Evolutionary conservation across 2,113 vertebrate species (phyloP).

Genomic region (Myxocyprinus asiaticus): DNA sequence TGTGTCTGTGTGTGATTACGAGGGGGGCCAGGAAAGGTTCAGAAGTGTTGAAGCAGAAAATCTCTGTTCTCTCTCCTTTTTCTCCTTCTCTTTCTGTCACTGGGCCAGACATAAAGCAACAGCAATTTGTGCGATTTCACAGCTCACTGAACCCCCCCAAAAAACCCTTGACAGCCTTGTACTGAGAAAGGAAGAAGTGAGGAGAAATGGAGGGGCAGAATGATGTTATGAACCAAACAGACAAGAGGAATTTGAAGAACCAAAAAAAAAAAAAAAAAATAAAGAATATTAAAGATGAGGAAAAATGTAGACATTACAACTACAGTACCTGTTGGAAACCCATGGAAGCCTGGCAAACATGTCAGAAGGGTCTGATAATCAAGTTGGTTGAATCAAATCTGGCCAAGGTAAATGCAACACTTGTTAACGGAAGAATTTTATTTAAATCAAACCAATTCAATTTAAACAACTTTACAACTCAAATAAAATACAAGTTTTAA

Average conservation of each 20-base stretch:
- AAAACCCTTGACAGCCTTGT: constrained; percentile 75
- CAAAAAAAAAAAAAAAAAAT: neutral
- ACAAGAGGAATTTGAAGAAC: constrained; percentile 41
- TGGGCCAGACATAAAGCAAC: constrained; percentile 73
- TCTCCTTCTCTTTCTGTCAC: constrained; percentile 59
- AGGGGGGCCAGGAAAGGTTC: constrained; percentile 63
- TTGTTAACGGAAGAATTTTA: too few species aligned
- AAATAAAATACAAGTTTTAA: too few species aligned
- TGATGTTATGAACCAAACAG: constrained; percentile 43
- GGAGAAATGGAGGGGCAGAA: constrained; percentile 46
- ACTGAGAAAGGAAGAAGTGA: constrained; percentile 47
- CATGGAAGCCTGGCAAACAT: too few species aligned
- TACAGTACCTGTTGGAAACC: neutral
- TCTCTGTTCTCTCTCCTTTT: constrained; percentile 56
- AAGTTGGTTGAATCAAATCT: neutral
- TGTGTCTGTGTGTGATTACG: constrained; percentile 65
- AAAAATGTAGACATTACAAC: constrained; percentile 42
- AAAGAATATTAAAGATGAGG: constrained; percentile 4
- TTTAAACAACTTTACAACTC: too few species aligned
- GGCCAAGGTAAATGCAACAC: neutral
- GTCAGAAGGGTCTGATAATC: neutral
- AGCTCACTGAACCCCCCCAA: constrained; percentile 73
- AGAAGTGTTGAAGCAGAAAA: constrained; percentile 82
- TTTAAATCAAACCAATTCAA: too few species aligned
- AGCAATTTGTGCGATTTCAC: constrained; percentile 84